Base-by-base conservation (phyloP, 64 coral and sea anemone species). In the Orbicella faveolata region DNA sequence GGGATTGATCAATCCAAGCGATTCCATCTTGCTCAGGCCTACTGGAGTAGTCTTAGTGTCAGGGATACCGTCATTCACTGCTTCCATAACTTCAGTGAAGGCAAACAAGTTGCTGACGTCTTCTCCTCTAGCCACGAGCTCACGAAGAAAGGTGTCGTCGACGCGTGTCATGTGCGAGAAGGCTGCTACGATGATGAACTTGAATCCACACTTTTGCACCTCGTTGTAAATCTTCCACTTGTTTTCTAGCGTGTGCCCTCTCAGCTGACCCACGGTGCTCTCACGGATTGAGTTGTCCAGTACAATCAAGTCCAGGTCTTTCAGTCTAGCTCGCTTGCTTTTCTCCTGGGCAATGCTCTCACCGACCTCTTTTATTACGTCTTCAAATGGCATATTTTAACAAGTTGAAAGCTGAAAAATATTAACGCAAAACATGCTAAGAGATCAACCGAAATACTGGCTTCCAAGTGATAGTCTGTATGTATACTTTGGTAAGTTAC, bases 261-360 rank as follows among this genome's bases (percentile, higher is more conserved):
- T 77, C 0, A 89, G 79, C 73, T 94, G 92, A 16, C 92, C 92
- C 2, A 94, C 92, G 3, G 92, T 94, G 37, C 78, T 94, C 62
- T 94, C 92, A 39, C 92, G 87, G 57, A 94, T 63, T 20, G 92
- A 94, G 63, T 94, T 94, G 67, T 94, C 92, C 35, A 94, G 37
- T 20, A 94, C 92, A 80, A 94, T 89, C 20, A 94, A 41, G 10
- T 94, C 73, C 15, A 81, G 65, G 8, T 83, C 34, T 17, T 64
- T 74, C 53, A 94, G 64, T 15, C 52, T 77, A n/a, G 63, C 23
- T 76, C 77, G 67, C 11, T 70, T 70, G 20, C 23, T 20, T 70
- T 70, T 25, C 67, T 70, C 23, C 23, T 70, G 67, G 8, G 20
- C 67, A n/a, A 70, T 33, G 67, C 23, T 70, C 9, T 25, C 67